Evolutionary conservation across 2,113 vertebrate genomes (phyloP).

Genomic region (Lepidothrix coronata): DNA sequence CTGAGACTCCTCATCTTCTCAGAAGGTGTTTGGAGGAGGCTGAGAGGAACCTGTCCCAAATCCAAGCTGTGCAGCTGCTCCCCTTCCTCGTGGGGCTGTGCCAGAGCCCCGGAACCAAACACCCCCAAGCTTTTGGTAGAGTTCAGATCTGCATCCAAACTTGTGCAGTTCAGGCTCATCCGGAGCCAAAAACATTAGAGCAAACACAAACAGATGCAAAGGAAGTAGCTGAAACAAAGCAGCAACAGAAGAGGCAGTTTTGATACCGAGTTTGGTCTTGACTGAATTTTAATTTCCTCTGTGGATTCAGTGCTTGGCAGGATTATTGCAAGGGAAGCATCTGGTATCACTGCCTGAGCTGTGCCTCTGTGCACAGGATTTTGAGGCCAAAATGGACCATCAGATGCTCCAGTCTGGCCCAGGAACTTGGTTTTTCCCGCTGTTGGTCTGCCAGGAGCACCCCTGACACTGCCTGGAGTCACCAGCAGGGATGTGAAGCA

Average conservation of each 20-base stretch:
- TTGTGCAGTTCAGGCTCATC: neutral
- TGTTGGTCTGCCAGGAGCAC: neutral
- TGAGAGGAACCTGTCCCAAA: slow-evolving; percentile 2
- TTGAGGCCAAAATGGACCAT: neutral
- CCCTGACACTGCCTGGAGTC: neutral
- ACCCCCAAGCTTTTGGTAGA: neutral
- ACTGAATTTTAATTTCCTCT: slow-evolving; percentile 27
- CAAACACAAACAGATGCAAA: slow-evolving; percentile 58
- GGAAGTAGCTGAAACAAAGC: slow-evolving; percentile 52
- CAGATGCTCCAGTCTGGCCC: neutral
- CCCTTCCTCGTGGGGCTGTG: neutral
- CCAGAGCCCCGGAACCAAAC: slow-evolving; percentile 37
- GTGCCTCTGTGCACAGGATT: neutral
- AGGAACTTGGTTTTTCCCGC: neutral
- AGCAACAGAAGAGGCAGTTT: slow-evolving; percentile 7
- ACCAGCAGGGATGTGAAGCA: neutral
- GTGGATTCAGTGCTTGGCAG: slow-evolving; percentile 36
- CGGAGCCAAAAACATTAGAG: neutral
- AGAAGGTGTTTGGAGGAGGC: neutral
- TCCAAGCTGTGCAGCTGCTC: slow-evolving; percentile 57
- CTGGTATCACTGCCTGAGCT: slow-evolving; percentile 10
- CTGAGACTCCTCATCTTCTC: neutral
- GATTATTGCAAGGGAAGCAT: slow-evolving; percentile 15
- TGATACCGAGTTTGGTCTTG: neutral
- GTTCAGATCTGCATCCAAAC: slow-evolving; percentile 43